phyloP scores from a whole-genome alignment of 1,140 invertebrate genomes.

The Ctenoplectra terminalis region DNA sequence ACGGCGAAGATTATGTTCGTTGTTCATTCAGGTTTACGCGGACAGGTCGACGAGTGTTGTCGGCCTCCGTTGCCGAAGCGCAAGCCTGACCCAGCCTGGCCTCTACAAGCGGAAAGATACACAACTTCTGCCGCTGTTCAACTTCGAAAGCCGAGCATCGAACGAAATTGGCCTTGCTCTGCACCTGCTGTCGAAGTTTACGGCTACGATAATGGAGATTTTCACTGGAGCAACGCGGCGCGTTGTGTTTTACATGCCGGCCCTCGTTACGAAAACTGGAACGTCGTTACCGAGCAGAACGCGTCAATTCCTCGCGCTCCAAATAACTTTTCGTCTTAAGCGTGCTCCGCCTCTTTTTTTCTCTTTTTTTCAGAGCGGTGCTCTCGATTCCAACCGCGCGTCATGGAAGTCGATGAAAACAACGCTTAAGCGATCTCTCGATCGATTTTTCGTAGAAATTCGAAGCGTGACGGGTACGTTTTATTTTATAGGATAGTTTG shows the following conservation, averaged over 20 bases:
- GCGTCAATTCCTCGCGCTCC: constrained; percentile 50
- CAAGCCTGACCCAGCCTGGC: too few species aligned
- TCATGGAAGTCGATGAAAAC: constrained; percentile 3
- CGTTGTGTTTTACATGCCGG: constrained; percentile 33
- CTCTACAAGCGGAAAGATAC: background rate
- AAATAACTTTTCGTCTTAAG: constrained; percentile 52
- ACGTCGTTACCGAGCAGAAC: constrained; percentile 47
- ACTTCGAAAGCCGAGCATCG: background rate
- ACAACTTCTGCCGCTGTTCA: background rate
- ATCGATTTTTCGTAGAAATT: background rate
- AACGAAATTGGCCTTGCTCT: background rate
- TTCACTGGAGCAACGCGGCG: constrained; percentile 10
- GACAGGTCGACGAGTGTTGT: background rate
- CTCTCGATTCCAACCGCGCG: constrained; percentile 20
- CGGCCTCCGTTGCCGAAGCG: too few species aligned
- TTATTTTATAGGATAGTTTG: background rate
- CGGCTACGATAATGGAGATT: constrained; percentile 47
- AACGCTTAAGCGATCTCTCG: background rate
- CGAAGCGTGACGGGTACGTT: background rate
- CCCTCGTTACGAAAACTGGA: constrained; percentile 50
- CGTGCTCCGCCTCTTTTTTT: background rate
- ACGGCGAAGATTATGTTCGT: constrained; percentile 37
- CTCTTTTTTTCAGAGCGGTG: background rate
- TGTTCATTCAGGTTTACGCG: constrained; percentile 53
- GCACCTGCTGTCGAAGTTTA: constrained; percentile 43